Percentiles rank a stretch among this genome's conserved stretches.
Conservation (phyloP, 53 echinoderm and acorn worm species). For the Zoroaster sp. region DNA sequence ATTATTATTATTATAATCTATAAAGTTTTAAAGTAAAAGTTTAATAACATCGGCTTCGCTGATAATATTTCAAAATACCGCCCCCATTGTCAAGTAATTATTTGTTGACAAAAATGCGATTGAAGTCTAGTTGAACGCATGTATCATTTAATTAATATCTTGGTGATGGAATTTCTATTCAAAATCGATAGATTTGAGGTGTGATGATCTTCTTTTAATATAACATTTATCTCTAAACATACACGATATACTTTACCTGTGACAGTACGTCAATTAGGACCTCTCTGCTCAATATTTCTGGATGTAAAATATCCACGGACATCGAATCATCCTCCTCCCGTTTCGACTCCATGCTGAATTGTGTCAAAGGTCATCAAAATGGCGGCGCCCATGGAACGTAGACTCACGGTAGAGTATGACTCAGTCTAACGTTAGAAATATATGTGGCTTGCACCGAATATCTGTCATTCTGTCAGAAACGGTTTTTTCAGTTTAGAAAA, state of each 20-base stretch:
- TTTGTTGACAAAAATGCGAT: background rate
- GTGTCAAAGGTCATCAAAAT: constrained; percentile 39
- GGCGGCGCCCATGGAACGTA: constrained; percentile 13
- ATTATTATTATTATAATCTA: too few relatives aligned
- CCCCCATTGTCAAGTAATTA: background rate
- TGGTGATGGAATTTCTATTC: background rate
- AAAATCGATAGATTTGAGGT: background rate
- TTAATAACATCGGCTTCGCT: too few relatives aligned
- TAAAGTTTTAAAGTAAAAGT: too few relatives aligned
- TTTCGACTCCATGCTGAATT: constrained; percentile 16
- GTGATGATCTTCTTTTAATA: background rate
- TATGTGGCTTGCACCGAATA: too few relatives aligned
- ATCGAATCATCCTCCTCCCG: background rate
- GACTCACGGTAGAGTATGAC: too few relatives aligned
- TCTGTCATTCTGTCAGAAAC: too few relatives aligned
- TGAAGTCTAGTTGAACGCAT: background rate
- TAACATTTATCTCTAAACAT: background rate
- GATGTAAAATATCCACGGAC: constrained; percentile 59
- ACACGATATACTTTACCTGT: constrained; percentile 44
- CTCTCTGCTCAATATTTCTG: constrained; percentile 70
- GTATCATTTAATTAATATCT: background rate
- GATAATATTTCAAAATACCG: too few relatives aligned
- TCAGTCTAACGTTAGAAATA: too few relatives aligned
- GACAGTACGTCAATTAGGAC: constrained; percentile 33
- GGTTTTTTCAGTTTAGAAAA: too few relatives aligned